Conservation (phyloP, 2,113 vertebrate species). For the Phylloscopus trochilus region DNA sequence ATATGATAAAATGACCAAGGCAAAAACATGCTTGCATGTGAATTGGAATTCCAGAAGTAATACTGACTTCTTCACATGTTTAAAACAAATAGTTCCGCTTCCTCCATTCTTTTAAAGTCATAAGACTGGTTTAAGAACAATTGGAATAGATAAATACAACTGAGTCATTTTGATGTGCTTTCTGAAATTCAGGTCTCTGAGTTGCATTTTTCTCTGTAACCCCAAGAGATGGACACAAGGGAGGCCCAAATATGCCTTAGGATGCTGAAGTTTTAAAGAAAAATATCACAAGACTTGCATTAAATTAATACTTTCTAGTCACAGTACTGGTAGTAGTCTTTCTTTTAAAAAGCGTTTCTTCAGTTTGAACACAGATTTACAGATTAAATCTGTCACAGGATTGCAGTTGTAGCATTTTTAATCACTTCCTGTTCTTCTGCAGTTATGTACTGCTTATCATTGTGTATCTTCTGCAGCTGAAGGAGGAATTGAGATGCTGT, state of each 20-base stretch:
- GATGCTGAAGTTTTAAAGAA: background rate
- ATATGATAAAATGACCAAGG: background rate
- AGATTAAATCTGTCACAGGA: background rate
- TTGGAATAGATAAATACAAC: background rate
- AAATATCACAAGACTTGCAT: background rate
- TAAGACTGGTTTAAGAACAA: background rate
- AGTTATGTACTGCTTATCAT: background rate
- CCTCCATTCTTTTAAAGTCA: background rate
- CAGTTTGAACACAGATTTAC: background rate
- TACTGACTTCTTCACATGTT: background rate
- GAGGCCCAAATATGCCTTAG: background rate
- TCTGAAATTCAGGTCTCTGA: background rate
- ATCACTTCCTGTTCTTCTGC: slow-evolving; percentile 15
- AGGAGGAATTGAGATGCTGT: background rate
- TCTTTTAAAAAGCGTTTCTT: background rate
- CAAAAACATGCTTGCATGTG: background rate
- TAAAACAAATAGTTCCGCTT: background rate
- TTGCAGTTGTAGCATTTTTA: background rate
- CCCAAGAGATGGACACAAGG: background rate
- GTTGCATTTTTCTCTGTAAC: background rate
- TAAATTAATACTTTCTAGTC: background rate
- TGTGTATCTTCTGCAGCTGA: background rate
- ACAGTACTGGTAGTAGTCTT: background rate
- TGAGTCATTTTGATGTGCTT: background rate
- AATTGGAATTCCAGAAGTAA: background rate